A percentile compares a stretch with the other conserved stretches of the same genome.
Conservation (phyloP, 2,888 invertebrate genomes). For the Ectobius pallidus region DNA sequence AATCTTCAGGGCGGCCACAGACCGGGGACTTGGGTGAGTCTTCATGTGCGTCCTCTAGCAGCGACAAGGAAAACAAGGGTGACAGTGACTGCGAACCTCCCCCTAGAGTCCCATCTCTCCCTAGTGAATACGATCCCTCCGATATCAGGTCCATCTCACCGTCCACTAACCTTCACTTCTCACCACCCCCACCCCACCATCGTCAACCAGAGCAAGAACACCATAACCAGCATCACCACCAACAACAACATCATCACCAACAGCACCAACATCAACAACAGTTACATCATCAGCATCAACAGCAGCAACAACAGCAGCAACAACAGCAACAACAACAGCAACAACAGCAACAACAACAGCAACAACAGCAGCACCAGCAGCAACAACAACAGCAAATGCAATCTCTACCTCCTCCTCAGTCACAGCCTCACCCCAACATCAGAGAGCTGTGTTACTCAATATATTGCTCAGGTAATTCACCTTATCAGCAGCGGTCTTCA, state of each 20-base stretch:
- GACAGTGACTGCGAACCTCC: conserved; percentile 49
- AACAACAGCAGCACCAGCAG: conserved; percentile 43
- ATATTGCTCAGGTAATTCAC: conserved; percentile 58
- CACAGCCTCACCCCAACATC: conserved; percentile 45
- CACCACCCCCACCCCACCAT: conserved; percentile 36
- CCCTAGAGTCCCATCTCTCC: conserved; percentile 49
- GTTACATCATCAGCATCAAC: conserved; percentile 45
- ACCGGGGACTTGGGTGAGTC: conserved; percentile 44
- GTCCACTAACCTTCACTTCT: conserved; percentile 21
- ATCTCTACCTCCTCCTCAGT: conserved; percentile 41
- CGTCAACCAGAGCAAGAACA: conserved; percentile 35
- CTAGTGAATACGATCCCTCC: conserved; percentile 46
- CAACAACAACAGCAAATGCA: conserved; percentile 44
- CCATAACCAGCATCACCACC: conserved; percentile 48
- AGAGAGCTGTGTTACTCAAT: conserved; percentile 54
- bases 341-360: conserved; percentile 39
- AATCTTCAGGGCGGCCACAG: conserved; percentile 25
- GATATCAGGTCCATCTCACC: conserved; percentile 34
- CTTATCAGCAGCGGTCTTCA: conserved; percentile 56
- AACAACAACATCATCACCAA: conserved; percentile 49
- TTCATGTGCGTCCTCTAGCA: conserved; percentile 48
- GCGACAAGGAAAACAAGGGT: conserved; percentile 59
- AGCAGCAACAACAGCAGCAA: conserved; percentile 39
- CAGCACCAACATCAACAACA: conserved; percentile 46
- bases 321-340: conserved; percentile 44